Percentiles rank a stretch among this genome's conserved stretches.
Conservation (phyloP, 2,888 invertebrate genomes). For the Vesta saturnalis region DNA sequence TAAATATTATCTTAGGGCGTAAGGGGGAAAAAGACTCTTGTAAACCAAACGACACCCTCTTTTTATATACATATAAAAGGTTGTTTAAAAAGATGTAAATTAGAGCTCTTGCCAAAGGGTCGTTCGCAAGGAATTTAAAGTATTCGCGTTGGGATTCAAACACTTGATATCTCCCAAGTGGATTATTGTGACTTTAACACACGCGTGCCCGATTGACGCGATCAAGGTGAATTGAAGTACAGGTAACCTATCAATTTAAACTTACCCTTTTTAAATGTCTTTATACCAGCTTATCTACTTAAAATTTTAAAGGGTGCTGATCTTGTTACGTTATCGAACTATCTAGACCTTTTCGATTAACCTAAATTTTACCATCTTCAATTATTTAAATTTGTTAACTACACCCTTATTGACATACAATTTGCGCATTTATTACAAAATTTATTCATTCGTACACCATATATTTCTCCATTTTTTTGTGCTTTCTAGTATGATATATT, state of each 20-base stretch:
- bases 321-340: not conserved
- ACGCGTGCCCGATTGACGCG: constrained; percentile 42
- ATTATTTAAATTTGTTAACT: too few species aligned
- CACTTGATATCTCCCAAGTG: constrained; percentile 47
- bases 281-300: constrained; percentile 18
- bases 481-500: too few species aligned
- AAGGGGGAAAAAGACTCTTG: constrained; percentile 18
- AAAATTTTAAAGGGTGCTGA: constrained; percentile 10
- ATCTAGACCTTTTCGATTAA: too few species aligned
- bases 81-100: constrained; percentile 49
- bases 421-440: too few species aligned
- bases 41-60: constrained; percentile 29
- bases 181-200: constrained; percentile 48
- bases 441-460: too few species aligned
- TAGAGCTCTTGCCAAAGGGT: constrained; percentile 42
- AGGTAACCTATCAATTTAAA: constrained; percentile 45
- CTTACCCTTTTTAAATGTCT: constrained; percentile 40
- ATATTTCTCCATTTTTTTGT: too few species aligned
- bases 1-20: constrained; percentile 30
- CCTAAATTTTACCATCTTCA: too few species aligned
- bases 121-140: constrained; percentile 47
- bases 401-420: too few species aligned
- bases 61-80: constrained; percentile 18
- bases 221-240: constrained; percentile 35
- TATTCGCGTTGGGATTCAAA: constrained; percentile 46